phyloP scores from a whole-genome alignment of 2,113 vertebrate species.

The Uria lomvia region DNA sequence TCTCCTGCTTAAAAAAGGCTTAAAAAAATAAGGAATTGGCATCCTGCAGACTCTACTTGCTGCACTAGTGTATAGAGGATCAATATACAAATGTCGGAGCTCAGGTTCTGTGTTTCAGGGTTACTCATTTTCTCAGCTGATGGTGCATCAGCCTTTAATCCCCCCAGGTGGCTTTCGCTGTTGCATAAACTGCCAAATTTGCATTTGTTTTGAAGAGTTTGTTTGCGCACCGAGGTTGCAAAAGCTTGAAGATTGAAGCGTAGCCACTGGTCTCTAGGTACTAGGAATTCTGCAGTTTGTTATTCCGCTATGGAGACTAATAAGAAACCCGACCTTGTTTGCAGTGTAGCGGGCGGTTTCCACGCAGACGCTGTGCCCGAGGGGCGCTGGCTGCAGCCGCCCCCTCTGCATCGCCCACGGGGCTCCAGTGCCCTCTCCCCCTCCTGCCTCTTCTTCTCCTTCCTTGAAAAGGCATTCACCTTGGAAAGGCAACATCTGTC shows the following conservation, averaged over 20 bases:
- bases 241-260: conserved; percentile 24
- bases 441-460: neutral
- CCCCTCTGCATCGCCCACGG: neutral
- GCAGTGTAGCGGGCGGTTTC: neutral
- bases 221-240: conserved; percentile 14
- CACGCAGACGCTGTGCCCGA: neutral
- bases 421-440: neutral
- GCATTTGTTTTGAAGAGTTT: conserved; percentile 62
- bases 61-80: conserved; percentile 2
- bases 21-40: neutral
- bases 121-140: conserved; percentile 53
- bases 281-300: neutral
- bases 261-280: conserved; percentile 31
- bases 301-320: conserved; percentile 12
- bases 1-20: neutral
- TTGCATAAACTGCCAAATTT: conserved; percentile 55
- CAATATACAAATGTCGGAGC: conserved; percentile 34
- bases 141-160: conserved; percentile 61
- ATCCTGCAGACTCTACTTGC: conserved; percentile 25
- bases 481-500: conserved; percentile 3
- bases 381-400: neutral
- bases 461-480: neutral
- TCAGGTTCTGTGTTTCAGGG: conserved; percentile 37
- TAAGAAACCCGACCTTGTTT: neutral
- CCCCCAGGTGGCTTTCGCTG: conserved; percentile 39